Evolutionary conservation across 2,797 vertebrate genomes (phyloP), one percentile per base, ranked within the genome.

Genomic region (Bothrops alternatus): DNA sequence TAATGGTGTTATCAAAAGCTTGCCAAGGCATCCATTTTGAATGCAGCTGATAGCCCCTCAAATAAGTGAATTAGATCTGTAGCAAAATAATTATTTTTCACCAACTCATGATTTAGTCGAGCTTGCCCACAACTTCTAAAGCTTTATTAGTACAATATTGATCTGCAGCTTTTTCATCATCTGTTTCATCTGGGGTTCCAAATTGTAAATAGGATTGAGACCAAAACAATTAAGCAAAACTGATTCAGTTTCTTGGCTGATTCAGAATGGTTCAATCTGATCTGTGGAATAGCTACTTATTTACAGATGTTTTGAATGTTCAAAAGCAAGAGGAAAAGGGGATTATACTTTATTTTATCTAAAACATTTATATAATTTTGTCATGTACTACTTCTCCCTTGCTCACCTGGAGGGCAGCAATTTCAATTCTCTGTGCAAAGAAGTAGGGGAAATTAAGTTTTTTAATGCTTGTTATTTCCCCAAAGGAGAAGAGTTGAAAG

Each of bases 91-190:
- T 89, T 65, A 25, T 14, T 90, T 90, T 57, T 53, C 53, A 78
- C 20, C 47, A 3, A 32, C 26, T 65, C 50, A 13, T n/a, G 10
- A 90, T 23, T 73, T 20, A 90, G 50, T 69, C 1, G 23, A 42
- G 55, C 56, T 90, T 90, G 55, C 89, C 12, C 55, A 26, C 23
- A 32, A 28, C 69, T 37, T 20, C 53, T 47, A 65, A 86, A 93
- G 93, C 88, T 56, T 65, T 96, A 95, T 93, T 92, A 91, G 37
- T 90, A 93, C 93, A 94, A 94, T 93, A 93, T 95, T 93, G 95
- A 92, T 86, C 90, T 20, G 23, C 37, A 93, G 90, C 94, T 92
- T 90, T 94, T 96, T 95, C 94, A 85, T 91, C 78, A 78, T 61
- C n/a, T 25, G 47, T 94, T 95, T 89, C 87, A 94, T 94, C 55